A percentile compares a stretch with the other conserved stretches of the same genome.
These are phyloP conservation scores for Brotogeris chrysoptera DNA, from an alignment of 2,797 vertebrate species.

Conservation along the genomic window DNA sequence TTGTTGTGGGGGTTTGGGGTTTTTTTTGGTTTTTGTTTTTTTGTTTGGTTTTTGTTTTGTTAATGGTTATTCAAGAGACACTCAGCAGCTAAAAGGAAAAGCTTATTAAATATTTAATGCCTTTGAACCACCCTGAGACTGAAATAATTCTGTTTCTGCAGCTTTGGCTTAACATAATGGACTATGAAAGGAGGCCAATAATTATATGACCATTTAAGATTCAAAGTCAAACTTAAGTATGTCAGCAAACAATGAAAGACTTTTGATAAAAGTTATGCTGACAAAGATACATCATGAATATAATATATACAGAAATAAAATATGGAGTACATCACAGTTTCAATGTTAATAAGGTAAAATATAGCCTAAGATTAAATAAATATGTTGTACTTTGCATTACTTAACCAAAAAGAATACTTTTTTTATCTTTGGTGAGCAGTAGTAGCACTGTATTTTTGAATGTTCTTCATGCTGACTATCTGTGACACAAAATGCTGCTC, in stretches of 20 bases:
- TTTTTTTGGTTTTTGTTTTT: not conserved
- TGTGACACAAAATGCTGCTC: not conserved
- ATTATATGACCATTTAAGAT: not conserved
- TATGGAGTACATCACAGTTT: not conserved
- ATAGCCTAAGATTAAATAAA: not conserved
- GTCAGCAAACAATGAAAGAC: not conserved
- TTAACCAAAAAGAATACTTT: not conserved
- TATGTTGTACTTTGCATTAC: not conserved
- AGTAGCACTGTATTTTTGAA: not conserved
- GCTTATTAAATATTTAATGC: constrained; percentile 30
- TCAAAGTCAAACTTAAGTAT: not conserved
- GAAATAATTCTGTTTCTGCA: constrained; percentile 19
- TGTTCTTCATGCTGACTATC: not conserved
- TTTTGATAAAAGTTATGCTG: constrained; percentile 16
- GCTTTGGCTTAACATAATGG: constrained; percentile 19
- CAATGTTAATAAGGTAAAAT: constrained; percentile 12
- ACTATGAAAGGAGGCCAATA: not conserved
- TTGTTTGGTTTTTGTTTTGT: not conserved
- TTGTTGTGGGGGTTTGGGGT: not conserved
- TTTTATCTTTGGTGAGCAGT: not conserved
- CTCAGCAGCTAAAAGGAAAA: not conserved
- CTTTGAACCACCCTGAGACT: not conserved
- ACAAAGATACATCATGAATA: not conserved
- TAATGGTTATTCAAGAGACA: not conserved
- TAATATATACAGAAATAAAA: constrained; percentile 32